Evolutionary conservation across 2,797 vertebrate species (phyloP).

Genomic region (Myotis pilosus): DNA sequence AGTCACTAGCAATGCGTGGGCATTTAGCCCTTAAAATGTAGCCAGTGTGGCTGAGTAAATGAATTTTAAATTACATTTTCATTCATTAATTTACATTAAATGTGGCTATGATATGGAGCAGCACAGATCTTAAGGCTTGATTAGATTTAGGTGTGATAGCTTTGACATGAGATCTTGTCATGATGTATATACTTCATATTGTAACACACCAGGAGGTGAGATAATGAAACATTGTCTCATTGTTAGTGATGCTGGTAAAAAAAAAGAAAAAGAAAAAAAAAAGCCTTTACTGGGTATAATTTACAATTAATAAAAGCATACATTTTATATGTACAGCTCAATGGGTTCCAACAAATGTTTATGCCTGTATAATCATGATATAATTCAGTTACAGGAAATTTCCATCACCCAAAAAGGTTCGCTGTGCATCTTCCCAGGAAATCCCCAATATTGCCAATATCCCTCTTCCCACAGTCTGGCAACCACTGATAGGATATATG

Average conservation of each 20-base stretch:
- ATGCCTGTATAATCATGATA: not conserved
- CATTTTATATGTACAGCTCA: not conserved
- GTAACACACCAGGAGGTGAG: not conserved
- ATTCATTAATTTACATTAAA: not conserved
- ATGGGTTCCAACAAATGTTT: not conserved
- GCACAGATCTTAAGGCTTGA: not conserved
- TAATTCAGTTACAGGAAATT: not conserved
- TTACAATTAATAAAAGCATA: not conserved
- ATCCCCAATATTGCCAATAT: not conserved
- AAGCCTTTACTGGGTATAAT: not conserved
- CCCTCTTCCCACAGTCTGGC: not conserved
- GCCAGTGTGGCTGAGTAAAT: not conserved
- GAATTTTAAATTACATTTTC: not conserved
- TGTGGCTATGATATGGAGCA: not conserved
- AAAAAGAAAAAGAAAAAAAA: no score
- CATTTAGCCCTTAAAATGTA: not conserved
- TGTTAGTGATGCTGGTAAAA: not conserved
- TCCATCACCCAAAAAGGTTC: not conserved
- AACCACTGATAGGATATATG: not conserved
- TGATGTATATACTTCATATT: not conserved
- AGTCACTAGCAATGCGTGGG: not conserved
- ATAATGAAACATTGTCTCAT: not conserved
- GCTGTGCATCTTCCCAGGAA: not conserved
- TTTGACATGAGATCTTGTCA: not conserved
- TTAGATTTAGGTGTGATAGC: not conserved